A percentile compares a stretch with the other conserved stretches of the same genome.
Conservation (phyloP, 1,140 invertebrate genomes). For the Callitettix versicolor region DNA sequence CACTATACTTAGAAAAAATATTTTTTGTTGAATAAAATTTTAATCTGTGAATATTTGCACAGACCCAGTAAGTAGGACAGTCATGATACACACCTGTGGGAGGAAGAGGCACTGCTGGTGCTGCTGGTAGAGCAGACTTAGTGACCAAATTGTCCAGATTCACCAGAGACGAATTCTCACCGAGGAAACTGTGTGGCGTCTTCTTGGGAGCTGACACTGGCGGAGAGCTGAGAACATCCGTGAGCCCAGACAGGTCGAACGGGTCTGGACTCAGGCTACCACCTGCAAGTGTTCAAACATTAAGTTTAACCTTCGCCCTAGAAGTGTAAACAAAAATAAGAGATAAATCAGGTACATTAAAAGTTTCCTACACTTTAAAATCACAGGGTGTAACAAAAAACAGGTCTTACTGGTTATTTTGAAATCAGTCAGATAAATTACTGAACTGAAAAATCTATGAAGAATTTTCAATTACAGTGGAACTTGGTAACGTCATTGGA, state of each 20-base stretch:
- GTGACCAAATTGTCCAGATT: constrained; percentile 92
- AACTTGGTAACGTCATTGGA: too few species aligned
- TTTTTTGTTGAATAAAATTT: too few species aligned
- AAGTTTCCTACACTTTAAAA: too few species aligned
- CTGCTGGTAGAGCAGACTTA: constrained; percentile 19
- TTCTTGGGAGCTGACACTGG: constrained; percentile 51
- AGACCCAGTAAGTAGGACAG: too few species aligned
- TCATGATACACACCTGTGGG: constrained; percentile 17
- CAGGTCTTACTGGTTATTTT: too few species aligned
- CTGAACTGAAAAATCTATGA: too few species aligned
- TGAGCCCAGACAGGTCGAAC: constrained; percentile 55
- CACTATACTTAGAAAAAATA: not conserved
- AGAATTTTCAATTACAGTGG: too few species aligned
- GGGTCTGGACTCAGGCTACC: constrained; percentile 46
- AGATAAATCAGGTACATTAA: not conserved
- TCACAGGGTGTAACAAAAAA: too few species aligned
- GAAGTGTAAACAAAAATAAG: too few species aligned
- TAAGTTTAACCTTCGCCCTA: too few species aligned
- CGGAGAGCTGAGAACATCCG: constrained; percentile 38
- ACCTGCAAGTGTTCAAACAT: constrained; percentile 24
- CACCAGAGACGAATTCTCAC: constrained; percentile 86
- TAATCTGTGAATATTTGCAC: too few species aligned
- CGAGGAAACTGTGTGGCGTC: constrained; percentile 84
- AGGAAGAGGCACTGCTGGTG: constrained; percentile 19
- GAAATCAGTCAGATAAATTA: too few species aligned